Evolutionary conservation across 2,797 vertebrate species (phyloP).

Genomic region (Podargus strigoides): DNA sequence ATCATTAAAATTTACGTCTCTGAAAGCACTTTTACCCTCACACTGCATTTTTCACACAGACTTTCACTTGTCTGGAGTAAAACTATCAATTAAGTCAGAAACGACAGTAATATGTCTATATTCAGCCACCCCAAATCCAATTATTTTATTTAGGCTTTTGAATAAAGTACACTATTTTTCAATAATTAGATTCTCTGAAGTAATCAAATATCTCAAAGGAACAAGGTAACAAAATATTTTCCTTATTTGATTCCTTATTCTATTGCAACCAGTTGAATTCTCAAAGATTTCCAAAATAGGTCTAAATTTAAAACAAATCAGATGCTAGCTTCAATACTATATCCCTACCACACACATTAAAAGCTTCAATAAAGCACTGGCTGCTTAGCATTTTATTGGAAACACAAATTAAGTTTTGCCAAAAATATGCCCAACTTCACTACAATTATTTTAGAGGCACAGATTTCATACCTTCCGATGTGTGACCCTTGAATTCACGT

Average conservation of each 20-base stretch:
- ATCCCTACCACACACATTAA: background rate
- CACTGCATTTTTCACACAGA: background rate
- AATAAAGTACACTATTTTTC: background rate
- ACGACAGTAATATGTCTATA: background rate
- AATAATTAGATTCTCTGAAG: conserved; percentile 6
- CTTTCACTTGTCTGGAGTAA: background rate
- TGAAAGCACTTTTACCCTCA: background rate
- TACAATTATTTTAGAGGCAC: background rate
- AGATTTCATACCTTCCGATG: background rate
- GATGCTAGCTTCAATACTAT: background rate
- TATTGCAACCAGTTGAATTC: background rate
- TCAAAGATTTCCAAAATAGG: background rate
- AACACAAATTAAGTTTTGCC: background rate
- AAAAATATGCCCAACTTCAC: background rate
- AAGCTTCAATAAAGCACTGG: background rate
- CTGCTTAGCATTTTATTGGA: background rate
- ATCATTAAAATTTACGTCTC: background rate
- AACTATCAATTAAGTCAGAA: background rate
- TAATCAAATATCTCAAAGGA: background rate
- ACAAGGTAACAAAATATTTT: background rate
- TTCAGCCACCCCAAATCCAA: background rate
- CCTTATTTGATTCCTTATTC: background rate
- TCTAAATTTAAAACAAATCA: background rate
- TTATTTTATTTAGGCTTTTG: background rate
- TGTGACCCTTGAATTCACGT: background rate